Conservation (phyloP, 2,797 vertebrate species). For the Acanthurus tractus region DNA sequence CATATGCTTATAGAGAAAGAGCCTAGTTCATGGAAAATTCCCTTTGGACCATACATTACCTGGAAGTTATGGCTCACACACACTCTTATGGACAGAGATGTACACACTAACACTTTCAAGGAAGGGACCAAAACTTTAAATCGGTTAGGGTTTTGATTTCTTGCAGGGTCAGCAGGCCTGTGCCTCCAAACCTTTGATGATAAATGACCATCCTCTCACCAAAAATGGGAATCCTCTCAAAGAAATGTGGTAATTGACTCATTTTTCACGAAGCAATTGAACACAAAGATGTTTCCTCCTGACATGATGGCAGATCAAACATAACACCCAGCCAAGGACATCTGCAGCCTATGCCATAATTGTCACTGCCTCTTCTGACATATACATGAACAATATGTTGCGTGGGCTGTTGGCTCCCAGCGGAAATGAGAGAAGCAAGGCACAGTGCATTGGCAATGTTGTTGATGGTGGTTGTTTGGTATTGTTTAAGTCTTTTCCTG, state of each 20-base stretch:
- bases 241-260: constrained; percentile 78
- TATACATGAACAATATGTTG: constrained; percentile 48
- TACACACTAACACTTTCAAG: constrained; percentile 32
- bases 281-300: constrained; percentile 51
- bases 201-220: constrained; percentile 74
- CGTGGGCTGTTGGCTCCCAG: constrained; percentile 33
- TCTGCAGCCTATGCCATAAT: constrained; percentile 25
- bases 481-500: constrained; percentile 11
- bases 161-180: constrained; percentile 77
- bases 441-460: not conserved
- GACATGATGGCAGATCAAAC: constrained; percentile 61
- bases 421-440: not conserved
- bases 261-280: constrained; percentile 78
- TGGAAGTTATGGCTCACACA: constrained; percentile 37
- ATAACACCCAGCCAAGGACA: constrained; percentile 57
- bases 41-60: constrained; percentile 34
- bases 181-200: constrained; percentile 71
- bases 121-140: constrained; percentile 68
- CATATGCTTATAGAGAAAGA: constrained; percentile 55
- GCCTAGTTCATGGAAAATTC: constrained; percentile 59
- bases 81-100: constrained; percentile 19
- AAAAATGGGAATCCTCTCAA: constrained; percentile 73
- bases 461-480: constrained; percentile 1
- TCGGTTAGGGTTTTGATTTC: constrained; percentile 71
- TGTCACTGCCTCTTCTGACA: constrained; percentile 38